Evolutionary conservation across 2,113 vertebrate genomes (phyloP).

Genomic region (Elephas maximus): DNA sequence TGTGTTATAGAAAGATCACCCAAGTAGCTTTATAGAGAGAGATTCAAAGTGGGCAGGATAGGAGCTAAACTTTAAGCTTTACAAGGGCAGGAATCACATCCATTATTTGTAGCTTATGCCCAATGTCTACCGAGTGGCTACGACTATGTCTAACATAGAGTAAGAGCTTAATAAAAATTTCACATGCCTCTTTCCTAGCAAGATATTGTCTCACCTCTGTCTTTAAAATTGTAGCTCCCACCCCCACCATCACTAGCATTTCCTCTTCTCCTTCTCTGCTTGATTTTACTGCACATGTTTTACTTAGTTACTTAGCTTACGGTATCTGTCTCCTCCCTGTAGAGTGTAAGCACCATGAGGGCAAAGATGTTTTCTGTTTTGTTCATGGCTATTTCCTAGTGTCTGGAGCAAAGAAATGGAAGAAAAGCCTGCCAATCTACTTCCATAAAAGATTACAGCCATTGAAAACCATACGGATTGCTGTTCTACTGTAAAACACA

Average conservation of each 20-base stretch:
- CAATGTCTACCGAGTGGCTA: no score
- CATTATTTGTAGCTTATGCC: not conserved
- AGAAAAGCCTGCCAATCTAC: not conserved
- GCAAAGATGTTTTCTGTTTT: not conserved
- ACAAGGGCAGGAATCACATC: not conserved
- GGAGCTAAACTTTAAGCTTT: not conserved
- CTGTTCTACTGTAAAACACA: not conserved
- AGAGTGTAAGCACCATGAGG: not conserved
- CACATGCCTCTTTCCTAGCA: not conserved
- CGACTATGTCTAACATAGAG: not conserved
- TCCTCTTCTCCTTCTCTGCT: not conserved
- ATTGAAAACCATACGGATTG: not conserved
- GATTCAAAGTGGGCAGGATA: not conserved
- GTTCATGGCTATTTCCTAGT: not conserved
- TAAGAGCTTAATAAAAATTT: not conserved
- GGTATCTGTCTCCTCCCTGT: not conserved
- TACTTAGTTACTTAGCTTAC: not conserved
- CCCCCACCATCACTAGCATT: not conserved
- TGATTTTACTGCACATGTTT: not conserved
- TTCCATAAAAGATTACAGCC: not conserved
- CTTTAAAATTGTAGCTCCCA: not conserved
- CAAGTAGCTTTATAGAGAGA: not conserved
- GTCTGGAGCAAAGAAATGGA: not conserved
- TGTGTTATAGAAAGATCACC: not conserved
- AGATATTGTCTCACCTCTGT: not conserved